Base-by-base conservation (phyloP, 1,140 invertebrate species). In the Sitodiplosis mosellana region DNA sequence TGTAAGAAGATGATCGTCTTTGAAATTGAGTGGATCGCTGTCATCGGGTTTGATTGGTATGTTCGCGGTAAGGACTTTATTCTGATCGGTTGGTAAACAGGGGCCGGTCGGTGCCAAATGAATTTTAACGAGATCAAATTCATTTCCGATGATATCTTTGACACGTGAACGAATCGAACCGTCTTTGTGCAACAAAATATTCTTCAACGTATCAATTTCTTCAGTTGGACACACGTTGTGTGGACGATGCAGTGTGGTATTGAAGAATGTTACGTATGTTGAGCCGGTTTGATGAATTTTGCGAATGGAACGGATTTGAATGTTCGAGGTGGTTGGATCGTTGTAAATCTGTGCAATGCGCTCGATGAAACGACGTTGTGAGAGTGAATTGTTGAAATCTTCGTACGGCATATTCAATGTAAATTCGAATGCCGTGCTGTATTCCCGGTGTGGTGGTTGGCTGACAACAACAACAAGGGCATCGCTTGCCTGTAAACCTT, bases 1-100 rank as follows among this genome's bases (percentile, higher is more conserved):
- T 1, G 87, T 93, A n/a, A 89, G 71, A 51, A 64, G 22, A 58
- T 92, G 88, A 53, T 89, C 85, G 38, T 86, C 81, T n/a, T 68
- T 66, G 27, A 68, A 68, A 2, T 56, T 49, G 4, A 69, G 63
- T 15, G 72, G 60, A 0, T 62, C 65, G n/a, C 69, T 70, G 42
- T 74, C 73, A 33, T 76, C 69, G 21, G 54, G 2, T 55, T 58
- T 52, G 5, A 54, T 52, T 0, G 61, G 59, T 27, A 58, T 48
- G 48, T 49, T 53, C 15, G 62, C 61, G n/a, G 52, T 55, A 37
- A 53, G 55, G 11, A 49, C 54, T 10, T 51, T 53, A 36, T 56
- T 56, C 61, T 44, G 59, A 56, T 12, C 15, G 34, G 11, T 33
- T 2, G 15, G 33, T n/a, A 21, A 71, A 57, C 89, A 92, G 1